Evolutionary conservation across 1,140 invertebrate species (phyloP), one percentile per base, ranked within the genome.

Genomic region (Alviniconcha marisindica): DNA sequence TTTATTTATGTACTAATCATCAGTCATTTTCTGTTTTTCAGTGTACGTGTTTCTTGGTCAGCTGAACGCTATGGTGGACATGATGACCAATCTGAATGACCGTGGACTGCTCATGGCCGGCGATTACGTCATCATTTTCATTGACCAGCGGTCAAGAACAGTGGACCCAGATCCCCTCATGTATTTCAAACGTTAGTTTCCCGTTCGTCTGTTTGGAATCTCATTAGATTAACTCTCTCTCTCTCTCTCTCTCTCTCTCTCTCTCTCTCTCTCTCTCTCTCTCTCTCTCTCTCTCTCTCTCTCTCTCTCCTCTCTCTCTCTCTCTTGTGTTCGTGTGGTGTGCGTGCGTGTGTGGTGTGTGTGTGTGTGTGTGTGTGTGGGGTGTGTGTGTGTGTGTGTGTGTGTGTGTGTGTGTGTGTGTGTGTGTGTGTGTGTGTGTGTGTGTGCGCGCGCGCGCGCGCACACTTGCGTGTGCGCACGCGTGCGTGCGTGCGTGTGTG

Each of bases 51-150:
- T 98, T 90, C 94, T 99, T 84, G 98, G 98, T 0, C 95, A 95
- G 18, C 93, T 96, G 0, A 95, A 95, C 51, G 95, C 96, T 24
- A 94, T 99, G 33, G 96, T 97, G 71, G 96, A 98, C 84, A 96
- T 99, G 94, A 97, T 99, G 96, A 95, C 95, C 56, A 96, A 96
- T 14, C 97, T 99, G 96, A 96, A 98, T 91, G 96, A 96, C 78
- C 94, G 96, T 77, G 95, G 97, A 80, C 90, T 99, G 74, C 96
- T 99, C 89, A 96, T 96, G 31, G 96, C 97, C 81, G 97, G 98
- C 18, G 96, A 99, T 91, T 99, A 99, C 91, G 96, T 98, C 94
- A 96, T 99, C 63, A 98, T 99, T 90, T 97, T 97, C 91, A 96
- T 98, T 12, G 97, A 99, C 91, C 97, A 96, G 95, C 96, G 97